phyloP scores from a whole-genome alignment of 2,113 vertebrate species.

The Protomyctophum bolini region DNA sequence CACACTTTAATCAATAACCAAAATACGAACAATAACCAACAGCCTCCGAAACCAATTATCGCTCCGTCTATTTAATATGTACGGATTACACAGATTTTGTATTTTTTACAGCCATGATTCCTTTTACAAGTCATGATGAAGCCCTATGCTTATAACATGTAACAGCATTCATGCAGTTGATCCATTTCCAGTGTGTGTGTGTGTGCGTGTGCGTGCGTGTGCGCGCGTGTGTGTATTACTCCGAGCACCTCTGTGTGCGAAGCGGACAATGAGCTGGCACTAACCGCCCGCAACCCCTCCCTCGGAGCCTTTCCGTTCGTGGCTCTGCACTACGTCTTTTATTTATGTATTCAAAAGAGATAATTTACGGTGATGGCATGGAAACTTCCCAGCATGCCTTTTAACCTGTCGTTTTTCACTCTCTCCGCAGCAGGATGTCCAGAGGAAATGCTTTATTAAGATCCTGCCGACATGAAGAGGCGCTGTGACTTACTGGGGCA shows the following conservation, averaged over 20 bases:
- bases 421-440: constrained; percentile 71
- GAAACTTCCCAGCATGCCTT: constrained; percentile 80
- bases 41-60: constrained; percentile 13
- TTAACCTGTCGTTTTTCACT: constrained; percentile 74
- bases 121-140: not conserved
- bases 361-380: constrained; percentile 70
- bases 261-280: constrained; percentile 19
- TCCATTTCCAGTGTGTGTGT: not conserved
- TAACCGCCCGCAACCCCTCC: not conserved
- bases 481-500: constrained; percentile 79
- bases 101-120: not conserved
- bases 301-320: not conserved
- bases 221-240: too few species aligned
- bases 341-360: constrained; percentile 71
- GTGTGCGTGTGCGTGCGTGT: not conserved
- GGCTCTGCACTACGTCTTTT: constrained; percentile 33
- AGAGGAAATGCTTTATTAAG: constrained; percentile 84
- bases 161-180: not conserved
- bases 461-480: constrained; percentile 77
- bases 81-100: not conserved
- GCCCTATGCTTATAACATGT: not conserved
- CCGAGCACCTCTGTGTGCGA: constrained; percentile 33
- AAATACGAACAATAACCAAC: constrained; percentile 17
- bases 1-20: constrained; percentile 35
- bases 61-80: constrained; percentile 2